Evolutionary conservation across 2,797 vertebrate species (phyloP).

Genomic region (Heliangelus exortis): DNA sequence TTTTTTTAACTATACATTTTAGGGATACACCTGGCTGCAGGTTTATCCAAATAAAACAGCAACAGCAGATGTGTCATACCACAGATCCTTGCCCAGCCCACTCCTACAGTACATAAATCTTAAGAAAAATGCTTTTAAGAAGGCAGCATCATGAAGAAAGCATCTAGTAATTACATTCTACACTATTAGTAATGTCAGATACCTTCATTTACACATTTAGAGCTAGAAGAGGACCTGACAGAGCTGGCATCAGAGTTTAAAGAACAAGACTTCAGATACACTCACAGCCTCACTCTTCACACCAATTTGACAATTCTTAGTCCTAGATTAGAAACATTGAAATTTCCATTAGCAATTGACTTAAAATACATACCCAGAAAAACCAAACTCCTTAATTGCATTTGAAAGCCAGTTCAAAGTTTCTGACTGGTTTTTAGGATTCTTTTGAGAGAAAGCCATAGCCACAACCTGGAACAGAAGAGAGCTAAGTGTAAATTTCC

Average conservation of each 20-base stretch:
- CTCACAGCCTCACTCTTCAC: background rate
- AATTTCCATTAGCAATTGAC: background rate
- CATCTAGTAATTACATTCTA: background rate
- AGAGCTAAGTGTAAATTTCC: background rate
- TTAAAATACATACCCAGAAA: conserved; percentile 87
- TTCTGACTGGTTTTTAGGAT: conserved; percentile 99
- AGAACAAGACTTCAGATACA: background rate
- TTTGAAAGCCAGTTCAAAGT: conserved; percentile 94
- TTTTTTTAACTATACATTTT: background rate
- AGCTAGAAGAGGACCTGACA: background rate
- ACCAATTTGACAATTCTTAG: background rate
- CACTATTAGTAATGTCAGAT: background rate
- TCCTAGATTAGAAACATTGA: background rate
- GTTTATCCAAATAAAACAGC: background rate
- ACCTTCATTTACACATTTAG: background rate
- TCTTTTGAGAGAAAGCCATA: conserved; percentile 94
- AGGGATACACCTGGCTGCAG: background rate
- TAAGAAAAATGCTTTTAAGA: background rate
- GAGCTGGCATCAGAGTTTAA: background rate
- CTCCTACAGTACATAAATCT: background rate
- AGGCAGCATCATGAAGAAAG: background rate
- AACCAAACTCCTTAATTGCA: conserved; percentile 98
- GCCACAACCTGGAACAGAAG: conserved; percentile 87
- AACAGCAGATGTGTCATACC: background rate
- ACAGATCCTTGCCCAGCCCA: background rate